Base-by-base conservation (phyloP, 2,113 vertebrate species). In the Propithecus coquereli region DNA sequence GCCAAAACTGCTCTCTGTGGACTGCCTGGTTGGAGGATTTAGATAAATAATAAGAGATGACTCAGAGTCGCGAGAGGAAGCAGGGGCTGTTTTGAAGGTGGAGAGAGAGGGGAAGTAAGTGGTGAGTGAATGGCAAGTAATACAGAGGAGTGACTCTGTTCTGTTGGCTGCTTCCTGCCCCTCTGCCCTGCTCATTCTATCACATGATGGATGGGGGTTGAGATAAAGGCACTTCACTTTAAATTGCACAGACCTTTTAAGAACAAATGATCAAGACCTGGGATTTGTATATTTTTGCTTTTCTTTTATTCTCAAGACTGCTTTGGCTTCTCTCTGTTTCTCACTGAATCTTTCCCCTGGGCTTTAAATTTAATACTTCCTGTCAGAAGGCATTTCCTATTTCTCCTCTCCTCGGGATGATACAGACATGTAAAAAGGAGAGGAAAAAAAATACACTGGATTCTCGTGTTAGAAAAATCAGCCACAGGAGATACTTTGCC, bases 301-400 rank as follows among this genome's bases (percentile, higher is more conserved):
- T 87, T 54, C 52, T 88, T 96, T 95, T 83, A 87, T 90, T 85
- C 34, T 96, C 32, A 50, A 87, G 61, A 76, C 43, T 57, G 18
- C 23, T 63, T 82, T 45, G 94, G 34, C 9, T 89, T 96, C 43
- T 90, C 45, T 57, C 86, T 68, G 4, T 79, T 92, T 92, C 20
- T 34, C 37, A 81, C 2, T 61, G 34, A 87, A 59, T 89, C 57
- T 94, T 93, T 91, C 73, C 83, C 43, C 3, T 91, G 25, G 68
- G 43, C 22, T 86, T 93, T 95, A 63, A 57, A 82, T 85, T 81
- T 94, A 73, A 87, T 83, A 27, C 10, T 89, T 97, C 80, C 40
- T 96, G 83, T 95, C 79, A 94, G 63, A 87, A 92, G n/a, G 16
- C 20, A 27, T 95, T 95, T 94, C 27, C 34, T 83, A 8, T 52